phyloP scores from a whole-genome alignment of 2,113 vertebrate species.

The Carettochelys insculpta region DNA sequence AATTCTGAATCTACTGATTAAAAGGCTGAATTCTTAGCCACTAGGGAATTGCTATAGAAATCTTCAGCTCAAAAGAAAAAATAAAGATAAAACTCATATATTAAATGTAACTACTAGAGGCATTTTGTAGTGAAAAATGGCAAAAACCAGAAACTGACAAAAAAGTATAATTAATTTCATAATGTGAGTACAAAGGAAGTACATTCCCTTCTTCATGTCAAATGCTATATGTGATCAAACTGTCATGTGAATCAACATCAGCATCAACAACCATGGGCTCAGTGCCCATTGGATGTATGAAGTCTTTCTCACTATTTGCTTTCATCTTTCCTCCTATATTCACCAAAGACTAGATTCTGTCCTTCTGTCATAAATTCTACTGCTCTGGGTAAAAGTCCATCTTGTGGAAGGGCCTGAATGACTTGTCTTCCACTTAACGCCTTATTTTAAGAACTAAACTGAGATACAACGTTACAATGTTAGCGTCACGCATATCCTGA shows the following conservation, averaged over 20 bases:
- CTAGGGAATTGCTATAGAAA: neutral
- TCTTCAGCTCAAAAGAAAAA: neutral
- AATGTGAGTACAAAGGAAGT: neutral
- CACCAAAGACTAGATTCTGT: neutral
- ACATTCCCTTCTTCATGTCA: neutral
- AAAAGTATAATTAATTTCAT: neutral
- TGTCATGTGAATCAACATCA: too few species aligned
- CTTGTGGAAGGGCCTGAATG: neutral
- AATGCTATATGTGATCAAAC: neutral
- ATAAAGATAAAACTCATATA: neutral
- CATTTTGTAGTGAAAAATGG: neutral
- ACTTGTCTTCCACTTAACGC: neutral
- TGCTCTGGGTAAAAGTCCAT: neutral
- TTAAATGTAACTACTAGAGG: neutral
- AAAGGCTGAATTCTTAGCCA: neutral
- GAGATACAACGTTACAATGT: too few species aligned
- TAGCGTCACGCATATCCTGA: too few species aligned
- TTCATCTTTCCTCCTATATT: neutral
- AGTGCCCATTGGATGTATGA: too few species aligned
- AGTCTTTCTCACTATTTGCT: too few species aligned
- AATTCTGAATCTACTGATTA: neutral
- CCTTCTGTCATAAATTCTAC: neutral
- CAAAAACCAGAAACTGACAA: neutral
- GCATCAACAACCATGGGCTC: too few species aligned
- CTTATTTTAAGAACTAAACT: neutral